phyloP scores from a whole-genome alignment of 2,113 vertebrate genomes.

The Tonatia bakeri region DNA sequence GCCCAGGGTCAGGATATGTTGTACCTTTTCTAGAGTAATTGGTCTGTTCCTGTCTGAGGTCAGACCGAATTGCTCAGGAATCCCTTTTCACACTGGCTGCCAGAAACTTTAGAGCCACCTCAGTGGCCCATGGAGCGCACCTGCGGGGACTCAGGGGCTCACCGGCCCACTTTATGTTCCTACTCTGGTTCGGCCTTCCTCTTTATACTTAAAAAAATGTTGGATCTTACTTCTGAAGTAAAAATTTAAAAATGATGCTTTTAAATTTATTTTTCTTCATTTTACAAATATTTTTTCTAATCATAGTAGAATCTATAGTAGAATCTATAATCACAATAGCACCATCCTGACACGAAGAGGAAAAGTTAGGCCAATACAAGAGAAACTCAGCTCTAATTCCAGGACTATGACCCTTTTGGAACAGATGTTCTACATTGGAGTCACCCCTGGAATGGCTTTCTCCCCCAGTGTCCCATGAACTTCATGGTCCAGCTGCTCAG shows the following conservation, averaged over 20 bases:
- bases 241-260: background rate
- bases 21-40: background rate
- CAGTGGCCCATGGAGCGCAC: background rate
- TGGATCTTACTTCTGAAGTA: background rate
- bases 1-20: background rate
- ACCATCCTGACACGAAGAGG: background rate
- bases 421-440: background rate
- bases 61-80: background rate
- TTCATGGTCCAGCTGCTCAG: background rate
- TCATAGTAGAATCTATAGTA: background rate
- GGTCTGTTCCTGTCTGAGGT: background rate
- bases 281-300: background rate
- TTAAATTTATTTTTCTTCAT: background rate
- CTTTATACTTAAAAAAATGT: background rate
- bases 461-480: background rate
- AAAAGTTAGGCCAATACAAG: background rate
- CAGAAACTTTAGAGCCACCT: background rate
- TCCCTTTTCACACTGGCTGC: background rate
- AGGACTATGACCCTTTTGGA: background rate
- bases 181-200: background rate
- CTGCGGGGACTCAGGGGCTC: background rate
- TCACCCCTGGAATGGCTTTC: background rate
- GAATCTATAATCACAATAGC: background rate
- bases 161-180: background rate
- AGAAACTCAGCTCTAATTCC: background rate